Evolutionary conservation across 2,113 vertebrate genomes (phyloP), one percentile per base, ranked within the genome.

Genomic region (Callopanchax toddi): DNA sequence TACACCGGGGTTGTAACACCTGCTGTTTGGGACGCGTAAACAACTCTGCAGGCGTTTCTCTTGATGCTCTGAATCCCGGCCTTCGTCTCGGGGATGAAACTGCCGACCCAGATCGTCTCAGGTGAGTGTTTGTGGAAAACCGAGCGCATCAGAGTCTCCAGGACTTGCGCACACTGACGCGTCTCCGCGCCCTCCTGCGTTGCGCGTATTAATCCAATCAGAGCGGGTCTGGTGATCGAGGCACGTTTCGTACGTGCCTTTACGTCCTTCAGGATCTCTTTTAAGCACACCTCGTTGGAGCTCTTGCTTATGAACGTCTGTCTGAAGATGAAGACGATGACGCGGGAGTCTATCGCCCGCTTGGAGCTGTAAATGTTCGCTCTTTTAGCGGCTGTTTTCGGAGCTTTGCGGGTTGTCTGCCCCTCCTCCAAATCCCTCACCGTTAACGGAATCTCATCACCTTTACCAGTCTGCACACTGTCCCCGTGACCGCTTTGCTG

Each of bases 201-300:
- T 1, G 63, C 36, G 74, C 57, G 79, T 23, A 93, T 62, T 66
- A 93, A 87, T 68, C 91, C 92, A 39, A 93, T 52, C 67, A 93
- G 65, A 50, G 91, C 92, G 1, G 91, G 89, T 1, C 39, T 59
- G 13, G 50, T 18, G 21, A 58, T 44, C 6, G 34, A 34, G 21
- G 67, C 72, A 11, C 71, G 74, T 72, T 78, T 89, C 2, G 85
- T 85, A 2, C 92, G 89, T 11, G 74, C 78, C 52, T 67, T 84
- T 7, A 93, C 81, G 23, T 93, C 92, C 67, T 88, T 92, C 16
- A 93, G 25, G 26, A 92, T 92, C 72, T 91, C 91, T 20, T 80
- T 82, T 13, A 91, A 9, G 45, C 74, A 83, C 37, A 34, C 20
- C 0, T 50, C 29, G 59, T 87, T 89, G 4, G 61, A 39, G 1